Base-by-base conservation (phyloP, 2,888 invertebrate genomes). In the Auanema sp. region DNA sequence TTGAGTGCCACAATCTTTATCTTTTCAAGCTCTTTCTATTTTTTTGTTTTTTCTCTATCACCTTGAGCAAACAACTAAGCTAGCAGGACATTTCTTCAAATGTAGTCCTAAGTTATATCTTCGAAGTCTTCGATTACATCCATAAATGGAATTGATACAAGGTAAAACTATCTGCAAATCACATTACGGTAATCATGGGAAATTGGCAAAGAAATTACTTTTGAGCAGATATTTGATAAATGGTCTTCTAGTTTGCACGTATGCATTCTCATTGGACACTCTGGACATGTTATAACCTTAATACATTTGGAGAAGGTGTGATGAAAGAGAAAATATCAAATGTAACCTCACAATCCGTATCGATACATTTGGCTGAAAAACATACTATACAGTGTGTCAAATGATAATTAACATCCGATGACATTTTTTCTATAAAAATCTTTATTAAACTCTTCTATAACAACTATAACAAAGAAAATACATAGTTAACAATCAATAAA, bases 51-150 rank as follows among this genome's bases (percentile, higher is more conserved):
- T 5, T 6, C n/a, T 18, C 21, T 4, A 41, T 24, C 11, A 69
- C 72, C 69, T 64, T 12, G 68, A 60, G n/a, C 72, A 72, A n/a
- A 72, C 72, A 2, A 72, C 68, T 44, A 63, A 53, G 55, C 65
- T 72, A 2, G 72, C 72, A 0, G 54, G 57, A 61, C 72, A 72
- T 11, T 54, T 59, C 2, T 33, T 12, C 1, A 72, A 40, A 60
- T 72, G 72, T 4, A 8, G 5, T 5, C 44, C 1, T 0, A 70
- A 50, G 40, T 64, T 60, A 3, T 63, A 64, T 14, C 74, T 54
- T n/a, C 61, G 49, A 23, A 74, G 33, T 33, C 33, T 3, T 33
- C 47, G 47, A 18, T 47, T 47, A 47, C 47, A 47, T 47, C 47
- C 21, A 47, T 21, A 16, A 5, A 47, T 47, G 16, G 47, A 47